Conservation (phyloP, 2,888 invertebrate genomes). For the Labia minor region DNA sequence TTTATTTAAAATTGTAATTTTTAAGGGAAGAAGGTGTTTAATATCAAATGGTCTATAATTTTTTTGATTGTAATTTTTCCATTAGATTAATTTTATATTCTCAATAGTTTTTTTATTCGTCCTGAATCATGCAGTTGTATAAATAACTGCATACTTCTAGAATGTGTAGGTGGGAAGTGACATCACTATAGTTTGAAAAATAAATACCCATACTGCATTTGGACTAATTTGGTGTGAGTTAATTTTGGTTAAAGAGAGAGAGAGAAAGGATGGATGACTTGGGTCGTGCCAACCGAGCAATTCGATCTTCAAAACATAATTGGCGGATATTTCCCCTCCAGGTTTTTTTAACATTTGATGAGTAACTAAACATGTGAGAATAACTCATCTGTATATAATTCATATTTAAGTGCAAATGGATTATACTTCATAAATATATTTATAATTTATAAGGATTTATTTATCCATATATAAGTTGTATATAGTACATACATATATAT, state of each 20-base stretch:
- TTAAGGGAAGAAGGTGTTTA: too few relatives aligned
- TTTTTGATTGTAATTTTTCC: too few relatives aligned
- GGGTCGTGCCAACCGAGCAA: not conserved
- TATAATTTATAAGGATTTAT: too few relatives aligned
- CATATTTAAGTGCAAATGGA: too few relatives aligned
- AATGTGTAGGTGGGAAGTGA: slow-evolving; percentile 13
- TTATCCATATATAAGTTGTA: too few relatives aligned
- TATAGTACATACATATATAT: too few relatives aligned
- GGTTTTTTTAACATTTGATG: not conserved
- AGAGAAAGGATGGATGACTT: slow-evolving; percentile 1
- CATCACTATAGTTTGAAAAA: not conserved
- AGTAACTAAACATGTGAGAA: not conserved
- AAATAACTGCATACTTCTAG: not conserved
- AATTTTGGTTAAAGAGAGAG: not conserved
- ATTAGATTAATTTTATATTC: too few relatives aligned
- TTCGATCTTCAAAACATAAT: not conserved
- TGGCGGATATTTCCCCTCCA: not conserved
- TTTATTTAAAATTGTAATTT: too few relatives aligned
- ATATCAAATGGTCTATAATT: too few relatives aligned
- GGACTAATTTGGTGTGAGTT: not conserved
- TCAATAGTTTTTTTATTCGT: not conserved
- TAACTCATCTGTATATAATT: too few relatives aligned
- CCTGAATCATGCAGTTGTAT: not conserved
- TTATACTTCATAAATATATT: too few relatives aligned
- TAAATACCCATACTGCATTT: not conserved